phyloP scores from a whole-genome alignment of 2,888 invertebrate species.

The Hirudinaria manillensis region DNA sequence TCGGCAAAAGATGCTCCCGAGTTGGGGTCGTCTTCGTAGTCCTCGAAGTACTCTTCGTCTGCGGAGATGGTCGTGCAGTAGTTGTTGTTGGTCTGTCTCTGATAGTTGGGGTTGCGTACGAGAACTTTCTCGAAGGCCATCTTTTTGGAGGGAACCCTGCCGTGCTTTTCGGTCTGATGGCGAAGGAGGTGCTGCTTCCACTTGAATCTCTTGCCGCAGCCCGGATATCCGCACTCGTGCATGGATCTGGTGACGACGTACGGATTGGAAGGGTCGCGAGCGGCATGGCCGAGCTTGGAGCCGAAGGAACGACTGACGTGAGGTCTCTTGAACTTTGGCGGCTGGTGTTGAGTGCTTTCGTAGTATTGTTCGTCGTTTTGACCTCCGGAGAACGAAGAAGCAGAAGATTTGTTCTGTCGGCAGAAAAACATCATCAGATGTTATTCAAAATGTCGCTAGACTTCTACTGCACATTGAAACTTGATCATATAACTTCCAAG shows the following conservation, averaged over 20 bases:
- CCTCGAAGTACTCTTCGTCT: not conserved
- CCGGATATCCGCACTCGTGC: constrained; percentile 27
- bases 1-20: not conserved
- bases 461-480: no score
- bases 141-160: constrained; percentile 16
- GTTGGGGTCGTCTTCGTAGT: not conserved
- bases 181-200: constrained; percentile 28
- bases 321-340: not conserved
- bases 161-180: constrained; percentile 29
- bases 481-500: no score
- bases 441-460: no score
- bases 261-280: constrained; percentile 12
- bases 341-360: not conserved
- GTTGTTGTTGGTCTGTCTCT: not conserved
- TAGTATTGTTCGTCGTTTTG: no score
- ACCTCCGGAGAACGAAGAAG: no score
- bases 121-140: constrained; percentile 8
- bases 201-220: constrained; percentile 25
- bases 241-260: constrained; percentile 14
- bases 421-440: no score
- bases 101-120: not conserved
- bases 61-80: not conserved
- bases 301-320: not conserved
- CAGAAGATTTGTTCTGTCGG: no score
- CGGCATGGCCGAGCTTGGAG: not conserved